Conservation (phyloP, 2,113 vertebrate species). For the Entelurus aequoreus region DNA sequence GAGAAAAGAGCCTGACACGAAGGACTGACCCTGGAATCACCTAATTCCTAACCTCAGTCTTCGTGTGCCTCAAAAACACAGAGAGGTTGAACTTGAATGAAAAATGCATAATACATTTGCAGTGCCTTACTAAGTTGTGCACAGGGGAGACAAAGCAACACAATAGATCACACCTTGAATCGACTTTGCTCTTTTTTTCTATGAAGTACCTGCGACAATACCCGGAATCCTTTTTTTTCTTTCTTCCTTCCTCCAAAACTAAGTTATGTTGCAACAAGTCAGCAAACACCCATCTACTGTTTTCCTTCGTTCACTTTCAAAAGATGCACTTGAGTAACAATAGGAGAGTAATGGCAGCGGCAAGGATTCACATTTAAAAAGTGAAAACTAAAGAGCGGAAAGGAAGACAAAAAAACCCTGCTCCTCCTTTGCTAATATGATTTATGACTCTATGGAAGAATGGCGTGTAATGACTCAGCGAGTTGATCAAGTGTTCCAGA, state of each 20-base stretch:
- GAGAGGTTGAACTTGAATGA: slow-evolving; percentile 58
- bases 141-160: slow-evolving; percentile 25
- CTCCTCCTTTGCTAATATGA: slow-evolving; percentile 38
- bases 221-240: slow-evolving; percentile 38
- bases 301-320: slow-evolving; percentile 38
- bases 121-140: slow-evolving; percentile 18
- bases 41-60: slow-evolving; percentile 52
- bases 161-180: slow-evolving; percentile 58
- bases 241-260: slow-evolving; percentile 36
- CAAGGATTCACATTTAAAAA: slow-evolving; percentile 32
- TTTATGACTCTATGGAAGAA: slow-evolving; percentile 54
- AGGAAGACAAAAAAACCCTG: slow-evolving; percentile 14
- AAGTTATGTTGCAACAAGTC: slow-evolving; percentile 43
- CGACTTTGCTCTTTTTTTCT: slow-evolving; percentile 46
- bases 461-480: slow-evolving; percentile 61
- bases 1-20: slow-evolving; percentile 41
- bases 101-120: slow-evolving; percentile 66
- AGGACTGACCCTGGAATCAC: slow-evolving; percentile 51
- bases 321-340: slow-evolving; percentile 54
- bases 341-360: slow-evolving; percentile 26
- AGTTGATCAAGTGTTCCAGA: slow-evolving; percentile 60
- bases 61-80: slow-evolving; percentile 44
- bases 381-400: slow-evolving; percentile 4
- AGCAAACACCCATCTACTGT: slow-evolving; percentile 20
- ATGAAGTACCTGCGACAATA: slow-evolving; percentile 33